Conservation (phyloP, 2,113 vertebrate species). For the Syngnathus scovelli region DNA sequence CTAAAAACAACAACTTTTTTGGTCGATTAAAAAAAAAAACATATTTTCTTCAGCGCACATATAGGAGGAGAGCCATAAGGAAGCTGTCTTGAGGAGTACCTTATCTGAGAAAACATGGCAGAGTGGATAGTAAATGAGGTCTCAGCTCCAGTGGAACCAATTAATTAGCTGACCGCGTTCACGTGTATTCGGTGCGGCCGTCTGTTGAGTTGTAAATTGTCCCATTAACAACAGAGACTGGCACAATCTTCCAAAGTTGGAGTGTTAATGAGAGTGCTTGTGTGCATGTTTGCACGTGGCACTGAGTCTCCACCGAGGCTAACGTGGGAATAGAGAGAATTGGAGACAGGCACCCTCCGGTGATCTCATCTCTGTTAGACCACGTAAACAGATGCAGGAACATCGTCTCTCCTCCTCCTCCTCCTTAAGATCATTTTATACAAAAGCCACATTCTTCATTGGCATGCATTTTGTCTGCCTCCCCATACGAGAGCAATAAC, state of each 20-base stretch:
- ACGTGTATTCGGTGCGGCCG: conserved; percentile 15
- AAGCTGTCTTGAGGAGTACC: conserved; percentile 32
- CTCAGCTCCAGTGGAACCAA: conserved; percentile 68
- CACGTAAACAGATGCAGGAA: conserved; percentile 47
- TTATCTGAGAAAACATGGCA: conserved; percentile 51
- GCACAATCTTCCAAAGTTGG: conserved; percentile 36
- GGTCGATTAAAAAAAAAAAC: conserved; percentile 11
- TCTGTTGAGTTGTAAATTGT: conserved; percentile 49
- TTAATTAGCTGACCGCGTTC: conserved; percentile 63
- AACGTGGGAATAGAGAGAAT: conserved; percentile 39
- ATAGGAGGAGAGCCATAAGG: conserved; percentile 32
- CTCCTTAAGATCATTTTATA: conserved; percentile 7
- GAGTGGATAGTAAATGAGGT: conserved; percentile 64
- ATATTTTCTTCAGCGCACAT: conserved; percentile 21
- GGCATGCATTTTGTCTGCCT: conserved; percentile 25
- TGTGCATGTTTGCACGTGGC: conserved; percentile 5
- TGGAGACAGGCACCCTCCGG: conserved; percentile 43
- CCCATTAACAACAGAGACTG: conserved; percentile 48
- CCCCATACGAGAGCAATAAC: conserved; percentile 24
- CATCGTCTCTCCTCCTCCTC: conserved; percentile 5
- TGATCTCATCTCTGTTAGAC: conserved; percentile 53
- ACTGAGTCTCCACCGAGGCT: conserved; percentile 18
- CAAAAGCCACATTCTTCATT: conserved; percentile 25
- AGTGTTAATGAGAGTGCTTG: conserved; percentile 40
- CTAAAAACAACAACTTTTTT: conserved; percentile 36